phyloP scores from a whole-genome alignment of 2,888 invertebrate species.

The Bombylius discolor region DNA sequence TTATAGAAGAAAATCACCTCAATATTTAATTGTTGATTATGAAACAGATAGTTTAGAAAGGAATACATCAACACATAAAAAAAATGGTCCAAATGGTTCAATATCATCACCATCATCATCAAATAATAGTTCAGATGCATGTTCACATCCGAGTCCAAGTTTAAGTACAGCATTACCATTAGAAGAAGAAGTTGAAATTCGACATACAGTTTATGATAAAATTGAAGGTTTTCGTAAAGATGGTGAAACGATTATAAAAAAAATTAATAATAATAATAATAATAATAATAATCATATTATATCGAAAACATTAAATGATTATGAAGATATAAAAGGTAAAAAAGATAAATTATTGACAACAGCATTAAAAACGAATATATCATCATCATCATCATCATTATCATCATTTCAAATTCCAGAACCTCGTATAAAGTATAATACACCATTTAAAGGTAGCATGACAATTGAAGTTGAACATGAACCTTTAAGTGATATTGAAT shows the following conservation, averaged over 20 bases:
- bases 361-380: constrained; percentile 16
- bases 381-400: no score
- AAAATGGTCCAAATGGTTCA: constrained; percentile 27
- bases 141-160: constrained; percentile 60
- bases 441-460: constrained; percentile 56
- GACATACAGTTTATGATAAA: constrained; percentile 53
- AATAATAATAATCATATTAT: background rate
- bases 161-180: constrained; percentile 60
- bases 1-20: constrained; percentile 32
- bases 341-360: constrained; percentile 22
- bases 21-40: constrained; percentile 46
- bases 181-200: constrained; percentile 69
- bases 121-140: constrained; percentile 46
- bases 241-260: constrained; percentile 25
- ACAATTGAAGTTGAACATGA: constrained; percentile 75
- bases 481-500: constrained; percentile 62
- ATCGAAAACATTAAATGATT: constrained; percentile 15
- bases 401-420: background rate
- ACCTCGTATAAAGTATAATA: constrained; percentile 45
- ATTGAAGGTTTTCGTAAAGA: constrained; percentile 33
- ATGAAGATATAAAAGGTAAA: constrained; percentile 12
- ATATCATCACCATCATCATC: constrained; percentile 41
- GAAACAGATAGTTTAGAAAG: constrained; percentile 64
- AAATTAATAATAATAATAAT: constrained; percentile 16
- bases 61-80: constrained; percentile 40